Evolutionary conservation across 2,797 vertebrate species (phyloP), one percentile per base, ranked within the genome.

Genomic region (Scleropages formosus): DNA sequence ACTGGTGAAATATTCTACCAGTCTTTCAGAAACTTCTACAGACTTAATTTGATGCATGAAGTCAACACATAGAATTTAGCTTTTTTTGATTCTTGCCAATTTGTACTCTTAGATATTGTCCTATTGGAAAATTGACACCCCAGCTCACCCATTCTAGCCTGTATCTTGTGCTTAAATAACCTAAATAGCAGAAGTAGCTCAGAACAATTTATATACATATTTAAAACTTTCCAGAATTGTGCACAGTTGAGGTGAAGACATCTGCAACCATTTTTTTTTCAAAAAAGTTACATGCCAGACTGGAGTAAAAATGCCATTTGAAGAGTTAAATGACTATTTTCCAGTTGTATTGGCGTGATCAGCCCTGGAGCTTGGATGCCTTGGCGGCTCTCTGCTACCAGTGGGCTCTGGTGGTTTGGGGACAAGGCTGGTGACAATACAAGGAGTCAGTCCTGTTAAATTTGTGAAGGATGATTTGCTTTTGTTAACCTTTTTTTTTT

Each of bases 121-220:
- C n/a, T n/a, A n/a, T n/a, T n/a, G n/a, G n/a, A n/a, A n/a, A n/a
- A n/a, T n/a, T n/a, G n/a, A 78, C 80, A 85, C 86, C 88, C 88
- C 0, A 70, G 78, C 84, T 85, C 81, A 83, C 85, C 91, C 86
- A 83, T 89, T 89, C 85, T 89, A 88, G 88, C 89, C 82, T 87
- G 82, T 73, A 81, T 84, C 90, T 85, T 84, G 80, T 73, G 31
- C 15, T 89, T 84, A 89, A 91, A 92, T 93, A 90, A 90, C 85
- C 94, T 92, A 93, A 96, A 94, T 93, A 93, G 87, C 84, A 92
- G 81, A 88, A 83, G 83, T 85, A 86, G 89, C 86, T 39, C 39
- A 6, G 85, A 89, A 85, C 85, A 86, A 77, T 77, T 82, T 86
- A 89, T 84, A 84, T 84, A 79, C 82, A n/a, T n/a, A n/a, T 82